Conservation (phyloP, 2,888 invertebrate species). For the Andrena dorsata region DNA sequence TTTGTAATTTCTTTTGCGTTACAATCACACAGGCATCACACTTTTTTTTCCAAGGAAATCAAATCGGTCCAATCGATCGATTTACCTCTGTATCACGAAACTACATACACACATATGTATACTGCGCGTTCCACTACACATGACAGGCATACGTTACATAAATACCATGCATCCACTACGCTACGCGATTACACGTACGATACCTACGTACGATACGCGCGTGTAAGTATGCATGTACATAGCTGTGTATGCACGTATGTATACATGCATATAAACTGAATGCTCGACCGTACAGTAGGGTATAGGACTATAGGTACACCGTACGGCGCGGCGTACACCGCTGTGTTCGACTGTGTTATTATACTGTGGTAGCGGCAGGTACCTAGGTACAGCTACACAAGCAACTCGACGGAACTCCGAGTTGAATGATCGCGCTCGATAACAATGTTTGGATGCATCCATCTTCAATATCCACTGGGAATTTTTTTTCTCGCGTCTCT, state of each 20-base stretch:
- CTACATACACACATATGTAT: slow-evolving; percentile 31
- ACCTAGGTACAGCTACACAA: no score
- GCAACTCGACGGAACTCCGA: background rate
- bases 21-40: background rate
- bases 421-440: slow-evolving; percentile 46
- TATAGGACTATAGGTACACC: no score
- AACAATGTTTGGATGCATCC: slow-evolving; percentile 14
- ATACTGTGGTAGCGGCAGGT: no score
- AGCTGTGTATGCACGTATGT: background rate
- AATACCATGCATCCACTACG: slow-evolving; percentile 45
- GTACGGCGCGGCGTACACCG: no score
- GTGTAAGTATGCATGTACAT: no score
- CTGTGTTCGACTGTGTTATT: no score
- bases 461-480: background rate
- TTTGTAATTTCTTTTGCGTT: background rate
- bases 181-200: slow-evolving; percentile 34
- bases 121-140: slow-evolving; percentile 61
- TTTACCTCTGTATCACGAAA: slow-evolving; percentile 57
- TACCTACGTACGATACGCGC: no score
- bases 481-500: no score
- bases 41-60: slow-evolving; percentile 20
- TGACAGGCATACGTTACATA: slow-evolving; percentile 60
- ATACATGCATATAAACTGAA: slow-evolving; percentile 26
- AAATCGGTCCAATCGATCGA: slow-evolving; percentile 49
- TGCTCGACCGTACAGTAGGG: slow-evolving; percentile 26